Conservation (phyloP, 2,113 vertebrate genomes). For the Takifugu flavidus region DNA sequence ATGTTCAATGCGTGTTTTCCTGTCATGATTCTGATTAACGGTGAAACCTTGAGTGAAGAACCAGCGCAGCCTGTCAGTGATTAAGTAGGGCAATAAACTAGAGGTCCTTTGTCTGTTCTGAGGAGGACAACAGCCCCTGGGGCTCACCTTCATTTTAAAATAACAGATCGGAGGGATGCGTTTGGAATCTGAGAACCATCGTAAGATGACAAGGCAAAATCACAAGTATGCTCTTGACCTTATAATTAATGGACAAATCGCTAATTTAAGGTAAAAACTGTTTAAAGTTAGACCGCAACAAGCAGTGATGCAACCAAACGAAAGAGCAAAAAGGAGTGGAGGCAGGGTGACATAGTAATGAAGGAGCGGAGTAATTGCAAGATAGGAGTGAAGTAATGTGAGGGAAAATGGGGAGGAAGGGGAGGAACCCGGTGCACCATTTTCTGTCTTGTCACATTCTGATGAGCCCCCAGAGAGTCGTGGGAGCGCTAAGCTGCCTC, state of each 20-base stretch:
- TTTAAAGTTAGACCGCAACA: not conserved
- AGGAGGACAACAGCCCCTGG: conserved; percentile 17
- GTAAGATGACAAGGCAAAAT: conserved; percentile 33
- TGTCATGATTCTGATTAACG: conserved; percentile 34
- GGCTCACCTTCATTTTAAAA: not conserved
- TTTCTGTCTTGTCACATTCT: conserved; percentile 62
- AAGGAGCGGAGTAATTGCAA: conserved; percentile 29
- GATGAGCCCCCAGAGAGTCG: conserved; percentile 59
- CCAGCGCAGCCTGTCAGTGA: conserved; percentile 29
- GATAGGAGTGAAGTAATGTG: conserved; percentile 24
- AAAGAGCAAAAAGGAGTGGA: conserved; percentile 4
- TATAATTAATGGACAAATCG: too few relatives aligned
- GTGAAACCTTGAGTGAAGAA: not conserved
- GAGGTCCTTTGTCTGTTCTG: conserved; percentile 2
- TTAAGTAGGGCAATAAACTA: conserved; percentile 24
- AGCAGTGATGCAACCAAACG: not conserved
- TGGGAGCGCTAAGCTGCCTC: conserved; percentile 65
- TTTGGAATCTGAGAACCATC: conserved; percentile 28
- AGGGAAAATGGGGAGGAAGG: conserved; percentile 8
- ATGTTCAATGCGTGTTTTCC: conserved; percentile 4
- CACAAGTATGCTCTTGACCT: not conserved
- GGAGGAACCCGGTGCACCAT: conserved; percentile 34
- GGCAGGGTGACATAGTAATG: conserved; percentile 9
- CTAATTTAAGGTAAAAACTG: too few relatives aligned
- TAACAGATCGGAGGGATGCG: conserved; percentile 19